phyloP scores from a whole-genome alignment of 30 jellyfish, hydroid and myxozoan species.

The Haliclystus octoradiatus region DNA sequence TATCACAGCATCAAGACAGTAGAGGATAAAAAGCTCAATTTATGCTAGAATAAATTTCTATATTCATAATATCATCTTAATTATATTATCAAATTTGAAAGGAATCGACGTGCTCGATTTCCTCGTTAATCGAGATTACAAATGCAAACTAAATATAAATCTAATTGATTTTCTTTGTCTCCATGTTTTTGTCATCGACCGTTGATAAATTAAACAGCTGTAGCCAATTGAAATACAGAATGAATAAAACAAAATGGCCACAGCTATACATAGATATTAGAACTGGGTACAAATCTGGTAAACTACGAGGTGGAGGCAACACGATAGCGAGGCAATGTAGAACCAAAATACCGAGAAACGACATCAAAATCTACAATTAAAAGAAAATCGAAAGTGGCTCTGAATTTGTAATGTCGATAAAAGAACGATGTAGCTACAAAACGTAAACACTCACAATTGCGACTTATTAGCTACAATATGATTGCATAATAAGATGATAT shows the following conservation, averaged over 20 bases:
- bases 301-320: slow-evolving; percentile 51
- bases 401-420: background rate
- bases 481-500: too few relatives aligned
- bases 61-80: too few relatives aligned
- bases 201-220: slow-evolving; percentile 6
- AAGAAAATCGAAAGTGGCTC: background rate
- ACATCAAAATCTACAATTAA: slow-evolving; percentile 35
- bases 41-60: too few relatives aligned
- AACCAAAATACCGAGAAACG: slow-evolving; percentile 20
- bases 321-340: slow-evolving; percentile 28
- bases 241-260: slow-evolving; percentile 48
- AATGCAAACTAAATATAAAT: too few relatives aligned
- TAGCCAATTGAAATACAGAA: slow-evolving; percentile 30
- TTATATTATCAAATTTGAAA: too few relatives aligned
- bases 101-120: too few relatives aligned
- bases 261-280: slow-evolving; percentile 57
- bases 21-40: slow-evolving; percentile 3
- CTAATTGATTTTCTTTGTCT: background rate
- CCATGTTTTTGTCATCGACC: background rate
- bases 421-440: too few relatives aligned
- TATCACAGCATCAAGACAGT: slow-evolving; percentile 37
- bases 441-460: too few relatives aligned
- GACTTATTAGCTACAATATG: too few relatives aligned
- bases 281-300: slow-evolving; percentile 76
- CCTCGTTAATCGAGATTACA: too few relatives aligned